Evolutionary conservation across 2,113 vertebrate genomes (phyloP).

Genomic region (Varanus salvator): DNA sequence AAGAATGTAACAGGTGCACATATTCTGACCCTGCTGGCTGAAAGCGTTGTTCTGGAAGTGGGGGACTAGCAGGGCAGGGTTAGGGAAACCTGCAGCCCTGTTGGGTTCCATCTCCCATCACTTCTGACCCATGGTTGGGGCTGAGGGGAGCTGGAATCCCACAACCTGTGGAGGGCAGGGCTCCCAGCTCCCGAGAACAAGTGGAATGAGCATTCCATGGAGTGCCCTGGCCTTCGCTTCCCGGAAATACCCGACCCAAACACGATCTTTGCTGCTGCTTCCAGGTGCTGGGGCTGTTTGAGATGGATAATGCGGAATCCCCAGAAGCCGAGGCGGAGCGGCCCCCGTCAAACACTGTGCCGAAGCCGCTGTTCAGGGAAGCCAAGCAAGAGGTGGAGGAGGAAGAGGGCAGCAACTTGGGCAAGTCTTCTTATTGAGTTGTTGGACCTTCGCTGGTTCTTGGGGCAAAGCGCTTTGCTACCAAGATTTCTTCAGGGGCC

Average conservation of each 20-base stretch:
- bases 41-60: neutral
- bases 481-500: neutral
- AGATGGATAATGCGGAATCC: constrained; percentile 26
- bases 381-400: constrained; percentile 16
- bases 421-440: neutral
- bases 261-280: neutral
- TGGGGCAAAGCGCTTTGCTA: neutral
- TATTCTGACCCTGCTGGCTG: neutral
- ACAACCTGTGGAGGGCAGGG: too few relatives aligned
- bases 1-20: too few relatives aligned
- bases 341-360: neutral
- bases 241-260: neutral
- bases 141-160: too few relatives aligned
- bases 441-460: neutral
- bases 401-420: constrained; percentile 19
- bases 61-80: too few relatives aligned
- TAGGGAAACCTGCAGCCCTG: too few relatives aligned
- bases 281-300: constrained; percentile 27
- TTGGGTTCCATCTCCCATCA: too few relatives aligned
- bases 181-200: neutral
- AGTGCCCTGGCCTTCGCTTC: neutral
- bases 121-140: too few relatives aligned
- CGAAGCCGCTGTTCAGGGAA: constrained; percentile 24
- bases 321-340: neutral
- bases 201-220: neutral